Base-by-base conservation (phyloP, 2,113 vertebrate genomes). In the Nipponia nippon region DNA sequence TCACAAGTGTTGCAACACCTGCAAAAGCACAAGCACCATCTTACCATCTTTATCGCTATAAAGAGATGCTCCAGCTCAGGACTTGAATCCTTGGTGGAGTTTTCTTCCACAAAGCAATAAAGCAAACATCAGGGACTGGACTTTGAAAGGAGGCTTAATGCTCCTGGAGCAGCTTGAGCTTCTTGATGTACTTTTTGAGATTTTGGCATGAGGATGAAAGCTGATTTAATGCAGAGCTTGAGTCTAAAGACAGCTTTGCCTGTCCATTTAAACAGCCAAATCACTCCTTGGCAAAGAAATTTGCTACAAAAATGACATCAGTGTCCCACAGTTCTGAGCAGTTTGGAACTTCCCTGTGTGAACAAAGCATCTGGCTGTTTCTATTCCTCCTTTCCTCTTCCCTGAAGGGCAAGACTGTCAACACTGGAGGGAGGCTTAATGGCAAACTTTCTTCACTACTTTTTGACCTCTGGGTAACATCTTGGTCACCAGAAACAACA, bases 1-100 rank as follows among this genome's bases (percentile, higher is more conserved):
- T 99, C 99, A 50, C 99, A 99, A 26, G 98, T 98, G 91, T 99
- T 99, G 92, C 99, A 99, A 95, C 99, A 99, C 90, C 99, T 99
- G 87, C 23, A 81, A 81, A 86, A 86, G 52, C 81, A 76, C 46
- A 87, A 86, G 44, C 29, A 94, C 38, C 83, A 80, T 50, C 56
- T 91, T 67, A 95, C 19, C 55, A 73, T 29, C 42, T 59, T 65
- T 15, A 63, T 4, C 2, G 3, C 46, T 36, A 52, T 3, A 38
- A 72, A 87, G 38, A 61, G 36, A 89, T 34, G 50, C 19, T 84
- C 56, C 65, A 79, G 29, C 20, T 87, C 59, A 87, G 69, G 42
- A 78, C 61, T 23, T 12, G 21, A 89, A 83, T 53, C 50, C 59
- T 38, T 66, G 50, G 44, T 0, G 1, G 36, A 29, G 16, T 62